A percentile compares a stretch with the other conserved stretches of the same genome.
Evolutionary conservation across 1,140 invertebrate species (phyloP).

Genomic region (Euura saliciscinereae): DNA sequence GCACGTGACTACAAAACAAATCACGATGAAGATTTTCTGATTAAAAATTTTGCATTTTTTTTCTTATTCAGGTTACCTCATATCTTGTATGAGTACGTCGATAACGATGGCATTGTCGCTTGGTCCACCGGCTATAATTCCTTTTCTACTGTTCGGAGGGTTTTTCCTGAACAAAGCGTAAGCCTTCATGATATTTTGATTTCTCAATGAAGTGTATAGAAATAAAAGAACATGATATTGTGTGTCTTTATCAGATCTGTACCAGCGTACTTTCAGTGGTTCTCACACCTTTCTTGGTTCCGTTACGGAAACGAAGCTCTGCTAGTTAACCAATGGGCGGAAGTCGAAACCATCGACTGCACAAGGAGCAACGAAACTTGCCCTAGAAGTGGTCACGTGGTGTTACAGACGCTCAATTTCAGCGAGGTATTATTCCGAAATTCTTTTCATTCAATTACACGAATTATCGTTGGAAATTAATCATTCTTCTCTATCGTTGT

Average conservation of each 20-base stretch:
- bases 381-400: constrained; percentile 74
- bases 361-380: constrained; percentile 75
- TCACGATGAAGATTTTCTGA: too few species aligned
- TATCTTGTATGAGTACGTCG: constrained; percentile 82
- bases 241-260: constrained; percentile 70
- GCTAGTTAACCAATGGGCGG: constrained; percentile 91
- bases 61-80: constrained; percentile 75
- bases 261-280: constrained; percentile 87
- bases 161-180: constrained; percentile 93
- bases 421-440: constrained; percentile 61
- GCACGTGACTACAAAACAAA: too few species aligned
- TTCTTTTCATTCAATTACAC: constrained; percentile 15
- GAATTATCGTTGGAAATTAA: not conserved
- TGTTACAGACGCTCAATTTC: constrained; percentile 82
- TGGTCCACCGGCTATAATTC: constrained; percentile 89
- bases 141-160: constrained; percentile 92
- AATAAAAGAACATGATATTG: constrained; percentile 11
- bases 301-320: constrained; percentile 92
- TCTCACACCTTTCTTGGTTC: constrained; percentile 95
- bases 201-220: not conserved
- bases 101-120: constrained; percentile 87
- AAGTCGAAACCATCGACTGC: constrained; percentile 74
- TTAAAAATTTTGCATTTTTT: too few species aligned
- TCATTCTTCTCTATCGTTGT: constrained; percentile 42
- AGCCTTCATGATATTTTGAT: constrained; percentile 43